Base-by-base conservation (phyloP, 1,140 invertebrate species). In the Drosophila dunni region DNA sequence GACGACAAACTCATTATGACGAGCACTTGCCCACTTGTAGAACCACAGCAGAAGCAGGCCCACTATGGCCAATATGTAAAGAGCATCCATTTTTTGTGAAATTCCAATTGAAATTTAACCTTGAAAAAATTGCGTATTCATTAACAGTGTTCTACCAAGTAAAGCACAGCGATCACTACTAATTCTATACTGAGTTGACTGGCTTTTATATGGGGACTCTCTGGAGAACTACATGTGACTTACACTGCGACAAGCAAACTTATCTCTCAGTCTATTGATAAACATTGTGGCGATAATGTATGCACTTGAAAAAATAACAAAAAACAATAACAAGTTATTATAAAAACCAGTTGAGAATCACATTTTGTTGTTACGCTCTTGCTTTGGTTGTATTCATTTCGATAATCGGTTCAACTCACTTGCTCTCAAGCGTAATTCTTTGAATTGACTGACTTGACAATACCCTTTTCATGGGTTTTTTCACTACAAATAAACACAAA, bases 1-100 rank as follows among this genome's bases (percentile, higher is more conserved):
- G 1, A 79, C 56, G 42, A 81, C 63, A 70, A 93, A 93, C 45
- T 91, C 92, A 42, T 86, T 79, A 13, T 70, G 44, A 2, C 44
- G 60, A 6, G 50, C 17, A 1, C 69, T 83, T 11, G 66, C 50
- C 83, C 78, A 84, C 48, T 74, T 81, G 54, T 83, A 88, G 17
- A 48, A 45, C 38, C 20, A 72, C 0, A 46, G 46, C 0, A 48
- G 17, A 0, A 65, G 15, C 0, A 75, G 9, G 0, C 60, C 68
- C 24, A 48, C 13, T 9, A 71, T 9, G 33, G 40, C 51, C 6
- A 75, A 29, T 10, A 75, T 5, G 5, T 53, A 13, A 44, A 48
- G 13, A 3, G 64, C 38, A 57, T 10, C 53, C 66, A 75, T 75
- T 9, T 42, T 42, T 66, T 38, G 11, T 29, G 11, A 62, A 64